These are phyloP conservation scores for Nibea coibor DNA, from an alignment of 2,113 vertebrate species.

Conservation along the genomic window DNA sequence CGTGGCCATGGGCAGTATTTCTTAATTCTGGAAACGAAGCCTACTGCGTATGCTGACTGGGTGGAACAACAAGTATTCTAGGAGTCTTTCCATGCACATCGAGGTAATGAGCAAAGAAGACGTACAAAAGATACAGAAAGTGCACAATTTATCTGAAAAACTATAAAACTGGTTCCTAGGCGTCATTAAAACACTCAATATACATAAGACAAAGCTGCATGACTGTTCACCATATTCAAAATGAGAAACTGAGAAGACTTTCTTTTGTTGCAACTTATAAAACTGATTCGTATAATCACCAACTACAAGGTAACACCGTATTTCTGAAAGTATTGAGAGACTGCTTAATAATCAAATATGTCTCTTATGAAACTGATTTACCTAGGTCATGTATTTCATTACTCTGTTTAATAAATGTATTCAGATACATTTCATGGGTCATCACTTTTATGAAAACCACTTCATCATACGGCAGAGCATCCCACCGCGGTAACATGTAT, in stretches of 20 bases:
- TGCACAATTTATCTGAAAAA: neutral
- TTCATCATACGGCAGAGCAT: constrained; percentile 20
- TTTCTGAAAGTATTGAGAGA: constrained; percentile 37
- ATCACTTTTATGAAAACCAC: constrained; percentile 51
- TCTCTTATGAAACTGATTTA: constrained; percentile 54
- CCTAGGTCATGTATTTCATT: constrained; percentile 60
- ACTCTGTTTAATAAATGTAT: constrained; percentile 56
- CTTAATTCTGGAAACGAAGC: constrained; percentile 7
- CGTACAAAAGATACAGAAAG: neutral
- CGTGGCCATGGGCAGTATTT: constrained; percentile 10
- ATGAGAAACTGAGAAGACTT: neutral
- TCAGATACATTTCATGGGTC: constrained; percentile 61
- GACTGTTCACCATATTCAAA: neutral
- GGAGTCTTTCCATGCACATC: neutral
- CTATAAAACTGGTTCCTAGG: neutral
- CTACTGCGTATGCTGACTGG: neutral
- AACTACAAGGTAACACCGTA: constrained; percentile 24
- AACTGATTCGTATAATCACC: constrained; percentile 17
- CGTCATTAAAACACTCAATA: neutral
- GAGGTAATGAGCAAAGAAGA: constrained; percentile 18
- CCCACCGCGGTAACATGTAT: neutral
- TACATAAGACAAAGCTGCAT: neutral
- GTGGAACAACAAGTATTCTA: neutral
- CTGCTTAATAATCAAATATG: constrained; percentile 46
- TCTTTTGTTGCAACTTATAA: constrained; percentile 17